Conservation (phyloP, 1,140 invertebrate genomes). For the Drosophila lacteicornis region DNA sequence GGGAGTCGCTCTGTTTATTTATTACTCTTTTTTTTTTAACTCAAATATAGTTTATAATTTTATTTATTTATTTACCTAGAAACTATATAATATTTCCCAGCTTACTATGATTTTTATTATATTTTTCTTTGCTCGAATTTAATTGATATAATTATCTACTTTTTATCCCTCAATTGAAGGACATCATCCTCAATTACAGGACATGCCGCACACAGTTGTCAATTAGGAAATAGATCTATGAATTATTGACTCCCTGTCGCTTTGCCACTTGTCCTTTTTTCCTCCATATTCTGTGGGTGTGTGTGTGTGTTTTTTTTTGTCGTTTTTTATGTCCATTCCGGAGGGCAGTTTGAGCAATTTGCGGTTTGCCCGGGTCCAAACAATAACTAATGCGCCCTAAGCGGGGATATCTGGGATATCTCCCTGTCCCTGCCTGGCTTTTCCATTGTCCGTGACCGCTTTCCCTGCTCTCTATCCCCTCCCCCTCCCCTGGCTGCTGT, state of each 20-base stretch:
- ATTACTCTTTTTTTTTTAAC: not conserved
- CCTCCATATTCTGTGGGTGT: not conserved
- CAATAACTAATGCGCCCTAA: conserved; percentile 70
- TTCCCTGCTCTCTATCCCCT: conserved; percentile 5
- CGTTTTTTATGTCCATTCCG: conserved; percentile 55
- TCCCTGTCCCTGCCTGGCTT: conserved; percentile 32
- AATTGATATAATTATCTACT: no score
- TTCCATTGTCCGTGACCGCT: conserved; percentile 50
- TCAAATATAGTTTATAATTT: not conserved
- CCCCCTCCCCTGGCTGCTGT: conserved; percentile 5
- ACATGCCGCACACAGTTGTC: conserved; percentile 25
- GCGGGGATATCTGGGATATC: conserved; percentile 39
- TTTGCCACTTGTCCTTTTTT: conserved; percentile 23
- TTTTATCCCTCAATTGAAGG: conserved; percentile 24
- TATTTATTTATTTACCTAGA: no score
- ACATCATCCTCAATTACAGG: conserved; percentile 45
- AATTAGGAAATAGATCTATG: conserved; percentile 54
- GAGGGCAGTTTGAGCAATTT: conserved; percentile 75
- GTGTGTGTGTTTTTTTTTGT: not conserved
- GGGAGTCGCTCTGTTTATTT: not conserved
- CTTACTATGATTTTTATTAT: not conserved
- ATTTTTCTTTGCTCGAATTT: no score
- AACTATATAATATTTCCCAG: not conserved
- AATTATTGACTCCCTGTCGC: conserved; percentile 63
- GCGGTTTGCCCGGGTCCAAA: conserved; percentile 58